These are phyloP conservation scores for Ivindomyrus marchei DNA, from an alignment of 2,113 vertebrate genomes.

Conservation along the genomic window DNA sequence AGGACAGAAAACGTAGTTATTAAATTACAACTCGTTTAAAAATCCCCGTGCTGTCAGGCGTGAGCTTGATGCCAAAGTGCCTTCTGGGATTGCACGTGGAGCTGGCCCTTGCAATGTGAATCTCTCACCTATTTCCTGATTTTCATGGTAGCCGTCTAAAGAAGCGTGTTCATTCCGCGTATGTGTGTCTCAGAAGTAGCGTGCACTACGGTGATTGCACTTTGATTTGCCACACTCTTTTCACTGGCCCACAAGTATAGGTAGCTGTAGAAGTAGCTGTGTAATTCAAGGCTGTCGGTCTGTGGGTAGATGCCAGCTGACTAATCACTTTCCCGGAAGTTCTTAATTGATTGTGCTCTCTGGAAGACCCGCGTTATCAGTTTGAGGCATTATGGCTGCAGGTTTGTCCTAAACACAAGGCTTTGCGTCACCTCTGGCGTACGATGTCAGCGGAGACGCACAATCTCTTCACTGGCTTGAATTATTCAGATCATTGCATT, in stretches of 20 bases:
- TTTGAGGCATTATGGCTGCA: neutral
- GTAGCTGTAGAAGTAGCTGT: neutral
- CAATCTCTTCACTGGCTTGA: neutral
- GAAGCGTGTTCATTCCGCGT: neutral
- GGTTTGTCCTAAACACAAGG: neutral
- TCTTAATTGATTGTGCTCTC: neutral
- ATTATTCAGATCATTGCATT: neutral
- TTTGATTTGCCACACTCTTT: neutral
- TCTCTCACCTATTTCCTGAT: neutral
- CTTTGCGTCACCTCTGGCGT: neutral
- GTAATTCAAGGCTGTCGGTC: neutral
- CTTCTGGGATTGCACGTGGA: neutral
- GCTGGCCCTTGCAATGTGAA: neutral
- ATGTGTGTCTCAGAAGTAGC: neutral
- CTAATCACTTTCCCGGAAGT: neutral
- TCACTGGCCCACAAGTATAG: neutral
- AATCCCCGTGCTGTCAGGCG: neutral
- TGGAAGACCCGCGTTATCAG: neutral
- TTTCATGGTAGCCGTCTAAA: neutral
- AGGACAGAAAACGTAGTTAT: slow-evolving; percentile 19
- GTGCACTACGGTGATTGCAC: neutral
- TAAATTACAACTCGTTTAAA: slow-evolving; percentile 3
- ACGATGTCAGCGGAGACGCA: neutral
- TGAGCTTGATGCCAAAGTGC: neutral
- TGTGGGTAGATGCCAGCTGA: neutral